A percentile compares a stretch with the other conserved stretches of the same genome.
Evolutionary conservation across 2,797 vertebrate species (phyloP).

Genomic region (Phrynocephalus forsythii): DNA sequence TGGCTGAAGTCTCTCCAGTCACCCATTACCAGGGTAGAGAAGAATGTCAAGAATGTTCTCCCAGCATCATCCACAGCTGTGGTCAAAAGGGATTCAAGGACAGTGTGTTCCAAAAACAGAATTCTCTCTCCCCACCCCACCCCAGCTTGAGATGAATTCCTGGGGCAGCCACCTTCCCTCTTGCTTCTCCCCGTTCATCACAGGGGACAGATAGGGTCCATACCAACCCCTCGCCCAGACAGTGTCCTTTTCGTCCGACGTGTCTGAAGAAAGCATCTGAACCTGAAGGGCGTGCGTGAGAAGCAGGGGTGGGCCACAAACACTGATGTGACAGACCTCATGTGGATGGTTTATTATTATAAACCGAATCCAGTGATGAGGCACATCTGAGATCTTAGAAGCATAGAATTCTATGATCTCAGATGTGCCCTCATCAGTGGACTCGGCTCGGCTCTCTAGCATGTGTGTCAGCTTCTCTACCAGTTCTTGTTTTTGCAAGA

Average conservation of each 20-base stretch:
- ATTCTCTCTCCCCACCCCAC: background rate
- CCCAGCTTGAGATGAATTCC: background rate
- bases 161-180: background rate
- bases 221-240: background rate
- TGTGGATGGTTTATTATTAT: background rate
- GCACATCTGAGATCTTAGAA: too few relatives aligned
- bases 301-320: background rate
- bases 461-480: too few relatives aligned
- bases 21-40: background rate
- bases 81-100: background rate
- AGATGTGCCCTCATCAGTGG: background rate
- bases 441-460: background rate
- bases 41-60: constrained; percentile 35
- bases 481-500: too few relatives aligned
- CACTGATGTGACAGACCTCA: background rate
- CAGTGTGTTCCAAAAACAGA: background rate
- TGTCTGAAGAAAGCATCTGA: background rate
- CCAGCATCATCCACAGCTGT: constrained; percentile 11
- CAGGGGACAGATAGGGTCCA: background rate
- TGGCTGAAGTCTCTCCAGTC: background rate
- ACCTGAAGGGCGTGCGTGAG: background rate
- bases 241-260: background rate
- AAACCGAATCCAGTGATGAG: too few relatives aligned
- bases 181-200: too few relatives aligned
- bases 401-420: background rate